Conservation (phyloP, 2,888 invertebrate genomes). For the Eumacrocentrus americanus region DNA sequence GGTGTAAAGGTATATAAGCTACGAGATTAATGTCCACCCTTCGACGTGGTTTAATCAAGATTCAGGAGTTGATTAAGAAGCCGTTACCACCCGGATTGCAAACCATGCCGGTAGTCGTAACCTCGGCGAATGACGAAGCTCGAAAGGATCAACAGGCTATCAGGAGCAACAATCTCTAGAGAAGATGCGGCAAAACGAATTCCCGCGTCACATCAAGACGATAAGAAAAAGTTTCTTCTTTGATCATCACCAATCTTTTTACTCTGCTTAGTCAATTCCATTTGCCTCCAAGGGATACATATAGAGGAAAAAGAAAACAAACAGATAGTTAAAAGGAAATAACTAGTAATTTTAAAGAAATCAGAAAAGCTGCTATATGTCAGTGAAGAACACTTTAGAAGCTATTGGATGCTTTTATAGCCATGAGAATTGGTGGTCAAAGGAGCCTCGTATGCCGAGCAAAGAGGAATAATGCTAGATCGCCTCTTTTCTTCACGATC, state of each 20-base stretch:
- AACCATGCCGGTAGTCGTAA: slow-evolving; percentile 18
- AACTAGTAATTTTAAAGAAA: background rate
- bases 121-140: slow-evolving; percentile 3
- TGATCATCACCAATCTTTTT: slow-evolving; percentile 4
- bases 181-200: background rate
- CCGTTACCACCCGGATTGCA: slow-evolving; percentile 16
- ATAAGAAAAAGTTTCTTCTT: background rate
- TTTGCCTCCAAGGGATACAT: too few species aligned
- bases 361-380: too few species aligned
- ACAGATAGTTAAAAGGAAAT: background rate
- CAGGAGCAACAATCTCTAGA: slow-evolving; percentile 13
- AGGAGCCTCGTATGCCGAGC: background rate
- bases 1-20: background rate
- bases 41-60: slow-evolving; percentile 20
- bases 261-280: background rate
- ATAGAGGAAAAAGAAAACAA: background rate
- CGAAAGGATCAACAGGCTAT: slow-evolving; percentile 22
- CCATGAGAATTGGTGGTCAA: too few species aligned
- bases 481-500: slow-evolving; percentile 1
- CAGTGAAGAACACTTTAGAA: too few species aligned
- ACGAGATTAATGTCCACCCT: background rate
- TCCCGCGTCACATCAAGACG: background rate
- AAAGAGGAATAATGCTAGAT: slow-evolving; percentile 1
- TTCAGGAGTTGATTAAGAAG: slow-evolving; percentile 22
- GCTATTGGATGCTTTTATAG: too few species aligned